Evolutionary conservation across 2,888 invertebrate species (phyloP).

Genomic region (Spodoptera littoralis): DNA sequence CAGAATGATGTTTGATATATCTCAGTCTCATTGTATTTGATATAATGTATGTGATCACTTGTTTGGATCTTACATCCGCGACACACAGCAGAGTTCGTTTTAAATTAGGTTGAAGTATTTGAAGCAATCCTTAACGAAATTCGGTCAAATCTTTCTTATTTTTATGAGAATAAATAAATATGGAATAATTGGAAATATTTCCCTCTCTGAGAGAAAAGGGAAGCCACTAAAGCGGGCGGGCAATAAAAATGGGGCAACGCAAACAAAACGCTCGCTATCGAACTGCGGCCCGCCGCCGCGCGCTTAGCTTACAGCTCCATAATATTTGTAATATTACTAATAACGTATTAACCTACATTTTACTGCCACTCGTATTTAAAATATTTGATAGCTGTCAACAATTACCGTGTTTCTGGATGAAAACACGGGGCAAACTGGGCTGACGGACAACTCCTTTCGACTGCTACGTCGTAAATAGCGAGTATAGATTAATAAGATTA

Average conservation of each 20-base stretch:
- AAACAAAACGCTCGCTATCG: conserved; percentile 17
- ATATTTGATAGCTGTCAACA: not conserved
- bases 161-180: conserved; percentile 27
- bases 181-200: conserved; percentile 34
- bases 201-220: not conserved
- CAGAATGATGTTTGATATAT: no score
- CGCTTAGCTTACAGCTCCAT: not conserved
- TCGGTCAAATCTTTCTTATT: conserved; percentile 4
- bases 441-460: no score
- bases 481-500: no score
- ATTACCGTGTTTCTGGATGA: no score
- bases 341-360: conserved; percentile 10
- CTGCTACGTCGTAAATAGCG: no score
- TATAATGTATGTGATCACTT: no score
- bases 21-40: no score
- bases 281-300: not conserved
- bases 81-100: not conserved
- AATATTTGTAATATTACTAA: conserved; percentile 14
- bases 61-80: not conserved
- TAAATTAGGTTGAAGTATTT: not conserved
- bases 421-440: no score
- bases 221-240: conserved; percentile 16
- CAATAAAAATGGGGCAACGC: conserved; percentile 27
- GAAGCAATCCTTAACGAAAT: conserved; percentile 1
- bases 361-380: not conserved